These are phyloP conservation scores for Rhabdornis inornatus DNA, from an alignment of 2,113 vertebrate genomes.

Conservation along the genomic window DNA sequence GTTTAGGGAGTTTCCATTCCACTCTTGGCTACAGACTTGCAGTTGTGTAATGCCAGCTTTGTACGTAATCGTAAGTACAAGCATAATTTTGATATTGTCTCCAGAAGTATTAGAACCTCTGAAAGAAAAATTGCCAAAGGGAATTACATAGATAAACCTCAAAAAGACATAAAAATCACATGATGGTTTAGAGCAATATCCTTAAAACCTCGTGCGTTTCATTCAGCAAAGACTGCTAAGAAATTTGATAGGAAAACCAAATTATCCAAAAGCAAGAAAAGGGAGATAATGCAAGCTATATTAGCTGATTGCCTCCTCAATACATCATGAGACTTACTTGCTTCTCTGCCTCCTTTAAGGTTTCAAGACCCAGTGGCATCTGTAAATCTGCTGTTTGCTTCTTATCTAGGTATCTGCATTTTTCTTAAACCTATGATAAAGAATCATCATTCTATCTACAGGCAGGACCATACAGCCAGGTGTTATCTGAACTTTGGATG, in stretches of 20 bases:
- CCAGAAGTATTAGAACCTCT: background rate
- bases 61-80: background rate
- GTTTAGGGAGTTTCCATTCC: conserved; percentile 14
- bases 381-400: background rate
- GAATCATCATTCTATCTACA: background rate
- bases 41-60: background rate
- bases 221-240: background rate
- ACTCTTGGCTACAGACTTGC: background rate
- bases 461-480: background rate
- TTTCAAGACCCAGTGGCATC: background rate
- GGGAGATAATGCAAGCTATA: background rate
- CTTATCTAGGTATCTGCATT: background rate
- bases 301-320: background rate
- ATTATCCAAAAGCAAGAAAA: background rate
- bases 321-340: background rate
- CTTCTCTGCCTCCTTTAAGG: background rate
- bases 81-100: background rate
- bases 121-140: background rate
- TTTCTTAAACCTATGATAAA: background rate
- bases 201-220: background rate
- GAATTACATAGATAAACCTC: background rate
- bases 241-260: background rate
- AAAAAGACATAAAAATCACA: background rate
- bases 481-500: conserved; percentile 12
- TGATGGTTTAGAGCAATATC: background rate